Base-by-base conservation (phyloP, 1,140 invertebrate genomes). In the Caenorhabditis tropicalis region DNA sequence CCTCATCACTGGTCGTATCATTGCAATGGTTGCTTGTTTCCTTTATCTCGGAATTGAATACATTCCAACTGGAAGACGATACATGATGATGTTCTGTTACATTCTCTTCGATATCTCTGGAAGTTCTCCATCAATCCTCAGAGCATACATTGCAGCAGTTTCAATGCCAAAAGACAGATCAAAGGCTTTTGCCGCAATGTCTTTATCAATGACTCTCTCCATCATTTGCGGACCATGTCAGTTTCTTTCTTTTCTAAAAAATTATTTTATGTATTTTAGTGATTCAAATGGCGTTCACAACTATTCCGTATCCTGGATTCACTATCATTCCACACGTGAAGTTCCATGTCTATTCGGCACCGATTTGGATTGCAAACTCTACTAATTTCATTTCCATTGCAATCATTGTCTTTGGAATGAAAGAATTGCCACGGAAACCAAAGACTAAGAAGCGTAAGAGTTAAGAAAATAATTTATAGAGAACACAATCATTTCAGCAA, bases 341-440 rank as follows among this genome's bases (percentile, higher is more conserved):
- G 15, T 84, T 84, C 65, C 83, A 84, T 31, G 48, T 84, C 10
- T 84, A 80, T 33, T 84, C 83, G 16, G 83, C 83, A 10, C 83
- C 83, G 16, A 60, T 84, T 46, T 84, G 83, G 83, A 81, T 84
- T 27, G 83, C 83, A 24, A 56, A 65, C 24, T 65, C 74, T 21
- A 80, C 83, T 6, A 84, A 84, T 39, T 84, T 84, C 39, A 65
- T 84, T 29, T 84, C 83, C 19, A 84, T 84, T 6, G 83, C 83
- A 2, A 84, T 84, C 15, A 80, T 84, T 49, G 56, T 53, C 5
- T 82, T 65, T 51, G 82, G 56, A 36, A 46, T 82, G 82, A 60
- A 74, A 29, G 82, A 82, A 31, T 12, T 82, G 16, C 82, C 82
- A 27, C 24, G 60, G 31, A 82, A 74, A n/a, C 56, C 33, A 46